Base-by-base conservation (phyloP, 2,888 invertebrate genomes). In the Agrochola lychnidis region DNA sequence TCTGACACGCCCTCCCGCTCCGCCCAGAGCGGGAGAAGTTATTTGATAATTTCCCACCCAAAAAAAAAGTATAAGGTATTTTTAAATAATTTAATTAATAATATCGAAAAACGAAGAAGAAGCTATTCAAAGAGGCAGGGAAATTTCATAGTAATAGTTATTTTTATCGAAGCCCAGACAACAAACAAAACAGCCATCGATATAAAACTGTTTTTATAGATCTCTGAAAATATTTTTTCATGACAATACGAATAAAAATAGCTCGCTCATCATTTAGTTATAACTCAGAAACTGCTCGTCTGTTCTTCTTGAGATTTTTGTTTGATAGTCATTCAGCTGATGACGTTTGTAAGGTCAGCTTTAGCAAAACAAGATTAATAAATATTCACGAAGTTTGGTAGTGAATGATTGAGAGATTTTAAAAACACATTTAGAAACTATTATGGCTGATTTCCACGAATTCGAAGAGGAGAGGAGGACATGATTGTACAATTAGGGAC, bases 211-310 rank as follows among this genome's bases (percentile, higher is more conserved):
- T 64, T 70, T 70, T 82, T 78, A 67, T 70, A 57, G 42, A 66
- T 45, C 51, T 36, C 69, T 22, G 57, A 70, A 66, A 48, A 78
- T 82, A 73, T 77, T 67, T 70, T 62, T 78, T 70, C 57, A 78
- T 70, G 64, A 82, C 82, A 82, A 73, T 73, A 9, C n/a, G 22
- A 30, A 73, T 30, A 36, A 45, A 82, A 82, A 81, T 78, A 77
- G 70, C 25, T 6, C 36, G 30, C 62, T n/a, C 72, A 77, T 77
- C 77, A 62, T 66, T 69, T 57, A 14, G 40, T 40, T 70, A 40
- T 64, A 78, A 63, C 81, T 72, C 64, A 59, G 2, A 36, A 72
- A 61, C 61, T 9, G 36, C 45, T 53, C 9, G 40, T 68, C 70
- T 53, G 57, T 70, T 25, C 63, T 76, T 63, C 22, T 14, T 40